These are phyloP conservation scores for Pseudachorutes palmiensis DNA, from an alignment of 1,140 invertebrate species.

Conservation along the genomic window DNA sequence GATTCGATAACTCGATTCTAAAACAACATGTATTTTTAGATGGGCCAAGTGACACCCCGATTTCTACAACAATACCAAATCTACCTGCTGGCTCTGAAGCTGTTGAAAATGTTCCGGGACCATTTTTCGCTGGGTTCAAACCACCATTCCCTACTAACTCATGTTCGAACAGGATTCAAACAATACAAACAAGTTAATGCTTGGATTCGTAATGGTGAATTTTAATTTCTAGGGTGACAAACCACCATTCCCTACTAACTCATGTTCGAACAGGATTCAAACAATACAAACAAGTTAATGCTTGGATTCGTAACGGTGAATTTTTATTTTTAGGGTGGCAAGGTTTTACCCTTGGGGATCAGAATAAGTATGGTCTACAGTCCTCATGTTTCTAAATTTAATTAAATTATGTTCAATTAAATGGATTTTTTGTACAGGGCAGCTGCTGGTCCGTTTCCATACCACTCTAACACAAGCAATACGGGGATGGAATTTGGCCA, in stretches of 20 bases:
- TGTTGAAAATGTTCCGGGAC: conserved; percentile 29
- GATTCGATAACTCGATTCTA: too few relatives aligned
- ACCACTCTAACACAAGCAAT: conserved; percentile 21
- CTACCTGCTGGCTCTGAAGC: conserved; percentile 26
- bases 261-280: conserved; percentile 12
- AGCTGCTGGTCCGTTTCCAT: conserved; percentile 28
- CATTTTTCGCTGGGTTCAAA: conserved; percentile 29
- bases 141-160: conserved; percentile 33
- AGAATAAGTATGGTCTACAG: conserved; percentile 23
- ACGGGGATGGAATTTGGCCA: conserved; percentile 24
- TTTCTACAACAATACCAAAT: conserved; percentile 21
- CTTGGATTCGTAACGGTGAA: too few relatives aligned
- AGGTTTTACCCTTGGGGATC: conserved; percentile 27
- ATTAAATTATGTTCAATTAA: not conserved
- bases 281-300: not conserved
- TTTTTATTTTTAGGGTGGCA: conserved; percentile 27
- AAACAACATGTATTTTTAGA: too few relatives aligned
- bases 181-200: not conserved
- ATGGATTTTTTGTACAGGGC: not conserved
- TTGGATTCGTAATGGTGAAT: too few relatives aligned
- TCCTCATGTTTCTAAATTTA: not conserved
- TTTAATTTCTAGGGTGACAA: conserved; percentile 22
- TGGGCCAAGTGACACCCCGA: conserved; percentile 24
- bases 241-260: conserved; percentile 32
- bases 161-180: conserved; percentile 3